Evolutionary conservation across 2,797 vertebrate genomes (phyloP).

Genomic region (Ciconia nigra): DNA sequence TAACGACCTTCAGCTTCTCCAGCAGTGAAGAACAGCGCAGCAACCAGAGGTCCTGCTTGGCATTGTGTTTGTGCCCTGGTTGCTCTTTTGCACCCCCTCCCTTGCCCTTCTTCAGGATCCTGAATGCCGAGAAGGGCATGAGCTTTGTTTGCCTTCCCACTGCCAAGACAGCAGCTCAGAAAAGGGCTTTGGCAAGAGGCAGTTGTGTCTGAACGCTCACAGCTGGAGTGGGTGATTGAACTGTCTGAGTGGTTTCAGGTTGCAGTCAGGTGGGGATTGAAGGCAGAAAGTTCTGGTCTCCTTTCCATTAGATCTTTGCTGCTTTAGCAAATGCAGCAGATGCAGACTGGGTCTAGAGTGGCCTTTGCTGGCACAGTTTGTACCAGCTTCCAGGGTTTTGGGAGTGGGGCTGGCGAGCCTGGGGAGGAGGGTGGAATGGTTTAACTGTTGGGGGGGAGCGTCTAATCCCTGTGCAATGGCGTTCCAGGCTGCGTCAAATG

Average conservation of each 20-base stretch:
- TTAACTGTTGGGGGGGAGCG: neutral
- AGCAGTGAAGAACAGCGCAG: neutral
- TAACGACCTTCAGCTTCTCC: neutral
- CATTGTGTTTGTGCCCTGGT: neutral
- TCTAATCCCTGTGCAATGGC: fast-evolving
- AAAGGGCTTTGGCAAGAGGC: neutral
- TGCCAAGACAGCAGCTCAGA: neutral
- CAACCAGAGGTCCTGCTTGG: neutral
- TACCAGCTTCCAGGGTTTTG: neutral
- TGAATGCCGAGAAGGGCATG: neutral
- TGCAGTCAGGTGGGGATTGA: neutral
- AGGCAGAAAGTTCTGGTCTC: neutral
- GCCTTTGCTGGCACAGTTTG: neutral
- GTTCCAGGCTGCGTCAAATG: neutral
- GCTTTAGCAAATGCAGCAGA: neutral
- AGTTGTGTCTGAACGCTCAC: neutral
- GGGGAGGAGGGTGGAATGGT: neutral
- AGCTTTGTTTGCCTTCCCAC: neutral
- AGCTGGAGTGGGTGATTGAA: neutral
- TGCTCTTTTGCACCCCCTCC: neutral
- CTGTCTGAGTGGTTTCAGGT: neutral
- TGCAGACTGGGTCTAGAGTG: neutral
- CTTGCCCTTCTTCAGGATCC: neutral
- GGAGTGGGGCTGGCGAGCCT: neutral
- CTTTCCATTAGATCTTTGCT: neutral